Base-by-base conservation (phyloP, 1,140 invertebrate genomes). In the Tachypleus tridentatus region DNA sequence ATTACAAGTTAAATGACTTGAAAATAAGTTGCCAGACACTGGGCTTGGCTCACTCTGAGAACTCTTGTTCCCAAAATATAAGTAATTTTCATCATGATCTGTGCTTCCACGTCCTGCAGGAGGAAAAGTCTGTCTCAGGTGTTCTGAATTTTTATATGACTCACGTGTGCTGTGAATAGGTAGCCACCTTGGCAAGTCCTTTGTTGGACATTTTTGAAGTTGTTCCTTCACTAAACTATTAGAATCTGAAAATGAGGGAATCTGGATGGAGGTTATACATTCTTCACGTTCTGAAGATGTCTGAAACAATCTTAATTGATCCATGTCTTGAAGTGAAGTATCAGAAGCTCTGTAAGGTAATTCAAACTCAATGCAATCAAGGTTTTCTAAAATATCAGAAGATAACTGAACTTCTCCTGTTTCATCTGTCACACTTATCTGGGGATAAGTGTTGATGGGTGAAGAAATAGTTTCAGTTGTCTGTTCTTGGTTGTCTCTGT, bases 371-470 rank as follows among this genome's bases (percentile, higher is more conserved):
- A 0, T 8, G n/a, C n/a, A 8, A 54, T 54, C 53, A 29, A 29
- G 29, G 53, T 7, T 7, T 7, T 54, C 7, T n/a, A 54, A 8
- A 3, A 8, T 54, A 7, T 8, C n/a, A n/a, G 53, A n/a, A n/a
- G 53, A 54, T 7, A 54, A 7, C 7, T n/a, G 65, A 3, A 68
- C 62, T 49, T 65, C 53, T n/a, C 88, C 89, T 52, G 87, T 79
- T 65, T 90, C 89, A 75, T 95, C 92, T 1, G 91, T 94, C 4
- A 94, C 82, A 70, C 88, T 92, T 67, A 95, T 95, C 77, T 93
- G 90, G 1, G 92, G 91, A 58, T 61, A 65, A 7, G 62, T 56
- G 11, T 58, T 7, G 53, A n/a, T 54, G 7, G n/a, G 7, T n/a
- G n/a, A 54, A n/a, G 53, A 54, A 54, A 8, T 7, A n/a, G 53